A percentile compares a stretch with the other conserved stretches of the same genome.
Conservation (phyloP, 2,113 vertebrate species). For the Chionis minor region DNA sequence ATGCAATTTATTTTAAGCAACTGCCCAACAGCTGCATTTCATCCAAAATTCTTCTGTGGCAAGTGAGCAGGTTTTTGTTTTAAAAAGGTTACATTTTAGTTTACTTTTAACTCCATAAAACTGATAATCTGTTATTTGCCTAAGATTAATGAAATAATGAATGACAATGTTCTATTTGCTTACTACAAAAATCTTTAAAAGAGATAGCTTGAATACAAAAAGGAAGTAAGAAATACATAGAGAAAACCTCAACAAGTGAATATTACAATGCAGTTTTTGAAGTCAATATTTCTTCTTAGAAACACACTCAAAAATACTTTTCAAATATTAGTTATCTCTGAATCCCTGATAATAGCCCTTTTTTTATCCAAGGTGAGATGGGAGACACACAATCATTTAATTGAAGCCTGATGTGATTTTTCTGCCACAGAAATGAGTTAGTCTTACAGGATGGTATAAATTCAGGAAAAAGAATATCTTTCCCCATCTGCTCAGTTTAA, state of each 20-base stretch:
- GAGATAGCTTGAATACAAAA: background rate
- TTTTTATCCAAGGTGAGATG: background rate
- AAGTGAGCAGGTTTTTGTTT: conserved; percentile 65
- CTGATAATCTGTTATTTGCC: conserved; percentile 59
- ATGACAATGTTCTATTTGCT: conserved; percentile 15
- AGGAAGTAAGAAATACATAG: background rate
- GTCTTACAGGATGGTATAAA: background rate
- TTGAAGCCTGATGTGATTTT: background rate
- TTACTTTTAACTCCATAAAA: conserved; percentile 68
- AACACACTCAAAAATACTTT: background rate
- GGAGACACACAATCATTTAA: background rate
- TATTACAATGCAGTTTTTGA: background rate
- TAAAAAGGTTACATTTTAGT: conserved; percentile 64
- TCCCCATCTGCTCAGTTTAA: background rate
- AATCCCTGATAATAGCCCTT: background rate
- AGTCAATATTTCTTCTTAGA: background rate
- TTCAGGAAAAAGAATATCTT: background rate
- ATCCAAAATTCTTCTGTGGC: conserved; percentile 59
- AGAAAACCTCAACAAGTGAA: background rate
- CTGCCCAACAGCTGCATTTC: conserved; percentile 65
- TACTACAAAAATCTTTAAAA: conserved; percentile 26
- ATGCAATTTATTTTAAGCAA: conserved; percentile 68
- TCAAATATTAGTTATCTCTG: background rate
- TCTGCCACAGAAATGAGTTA: background rate
- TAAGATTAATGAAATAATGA: conserved; percentile 62